Percentiles rank a stretch among this genome's conserved stretches.
Conservation (phyloP, 2,113 vertebrate species). For the Tor tambroides region DNA sequence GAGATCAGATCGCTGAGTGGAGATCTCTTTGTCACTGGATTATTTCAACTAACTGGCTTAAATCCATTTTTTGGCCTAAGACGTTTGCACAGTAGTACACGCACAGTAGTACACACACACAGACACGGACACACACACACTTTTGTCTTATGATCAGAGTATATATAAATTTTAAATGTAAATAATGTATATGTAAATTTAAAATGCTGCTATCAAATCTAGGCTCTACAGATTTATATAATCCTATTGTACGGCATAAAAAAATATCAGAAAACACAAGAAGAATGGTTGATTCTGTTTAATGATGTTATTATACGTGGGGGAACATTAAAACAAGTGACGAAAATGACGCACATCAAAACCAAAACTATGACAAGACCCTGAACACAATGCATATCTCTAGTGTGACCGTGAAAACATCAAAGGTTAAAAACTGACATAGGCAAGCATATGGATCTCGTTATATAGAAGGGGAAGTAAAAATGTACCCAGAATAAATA, state of each 20-base stretch:
- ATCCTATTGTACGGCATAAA: neutral
- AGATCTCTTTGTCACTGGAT: no score
- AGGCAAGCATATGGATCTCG: constrained; percentile 71
- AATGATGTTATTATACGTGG: constrained; percentile 75
- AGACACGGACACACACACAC: no score
- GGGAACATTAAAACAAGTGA: constrained; percentile 74
- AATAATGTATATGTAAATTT: no score
- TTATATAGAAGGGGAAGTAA: constrained; percentile 66
- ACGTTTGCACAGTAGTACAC: no score
- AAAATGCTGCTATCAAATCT: no score
- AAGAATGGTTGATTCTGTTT: constrained; percentile 71
- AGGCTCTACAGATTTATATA: neutral
- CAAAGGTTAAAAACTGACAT: constrained; percentile 32
- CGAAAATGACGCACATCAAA: constrained; percentile 71
- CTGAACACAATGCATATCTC: constrained; percentile 72
- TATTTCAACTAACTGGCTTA: no score
- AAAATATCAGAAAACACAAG: constrained; percentile 8
- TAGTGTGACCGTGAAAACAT: constrained; percentile 72
- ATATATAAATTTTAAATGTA: no score
- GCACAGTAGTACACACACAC: no score
- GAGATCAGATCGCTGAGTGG: no score
- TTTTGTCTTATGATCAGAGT: no score
- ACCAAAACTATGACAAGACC: constrained; percentile 75
- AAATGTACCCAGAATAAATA: constrained; percentile 62
- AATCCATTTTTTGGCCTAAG: no score